These are phyloP conservation scores for Rhopalosiphum nymphaeae DNA, from an alignment of 2,888 invertebrate species.

Conservation along the genomic window DNA sequence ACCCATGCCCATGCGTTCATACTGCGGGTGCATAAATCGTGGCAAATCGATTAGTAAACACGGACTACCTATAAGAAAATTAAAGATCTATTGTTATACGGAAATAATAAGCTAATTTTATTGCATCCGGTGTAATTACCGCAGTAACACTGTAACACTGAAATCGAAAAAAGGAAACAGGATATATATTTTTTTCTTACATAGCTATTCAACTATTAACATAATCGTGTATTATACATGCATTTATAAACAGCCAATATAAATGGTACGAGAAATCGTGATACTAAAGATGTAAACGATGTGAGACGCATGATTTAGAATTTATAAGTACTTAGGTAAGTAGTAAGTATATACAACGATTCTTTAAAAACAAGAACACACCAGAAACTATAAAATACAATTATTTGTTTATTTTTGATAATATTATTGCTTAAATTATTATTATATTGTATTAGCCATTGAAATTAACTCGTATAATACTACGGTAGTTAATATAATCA, in stretches of 20 bases:
- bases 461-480: background rate
- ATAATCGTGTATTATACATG: background rate
- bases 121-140: conserved; percentile 43
- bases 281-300: background rate
- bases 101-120: conserved; percentile 22
- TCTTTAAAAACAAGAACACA: background rate
- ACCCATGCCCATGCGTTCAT: background rate
- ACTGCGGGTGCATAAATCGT: background rate
- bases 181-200: background rate
- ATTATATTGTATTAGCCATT: background rate
- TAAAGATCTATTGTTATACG: conserved; percentile 34
- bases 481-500: no score
- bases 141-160: background rate
- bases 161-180: conserved; percentile 25
- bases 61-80: background rate
- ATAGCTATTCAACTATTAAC: conserved; percentile 14
- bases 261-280: background rate
- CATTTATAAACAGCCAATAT: background rate
- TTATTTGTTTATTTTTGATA: background rate
- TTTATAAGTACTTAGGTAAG: background rate
- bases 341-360: background rate
- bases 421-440: background rate
- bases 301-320: background rate
- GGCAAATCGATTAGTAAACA: conserved; percentile 39
- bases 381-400: background rate